phyloP scores from a whole-genome alignment of 2,113 vertebrate species.

The Sorex fumeus region DNA sequence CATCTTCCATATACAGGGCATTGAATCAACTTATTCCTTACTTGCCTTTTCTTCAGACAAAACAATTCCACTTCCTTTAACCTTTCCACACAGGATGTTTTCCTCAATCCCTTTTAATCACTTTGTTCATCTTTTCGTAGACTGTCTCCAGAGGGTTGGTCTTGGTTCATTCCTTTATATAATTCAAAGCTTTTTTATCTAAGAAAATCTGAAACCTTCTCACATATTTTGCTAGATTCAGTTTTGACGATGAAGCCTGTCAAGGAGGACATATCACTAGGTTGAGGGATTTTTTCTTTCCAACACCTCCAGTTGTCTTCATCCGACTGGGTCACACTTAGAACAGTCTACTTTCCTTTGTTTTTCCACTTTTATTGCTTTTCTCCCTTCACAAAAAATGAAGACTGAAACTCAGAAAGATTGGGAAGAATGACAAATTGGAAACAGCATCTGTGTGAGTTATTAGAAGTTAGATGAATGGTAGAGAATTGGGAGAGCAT shows the following conservation, averaged over 20 bases:
- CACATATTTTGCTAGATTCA: neutral
- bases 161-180: constrained; percentile 67
- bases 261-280: too few species aligned
- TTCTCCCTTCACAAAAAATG: neutral
- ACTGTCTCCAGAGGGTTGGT: constrained; percentile 24
- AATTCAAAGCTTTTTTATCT: constrained; percentile 66
- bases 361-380: neutral
- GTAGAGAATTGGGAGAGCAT: neutral
- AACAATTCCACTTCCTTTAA: constrained; percentile 33
- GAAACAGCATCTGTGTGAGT: neutral
- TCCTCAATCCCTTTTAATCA: constrained; percentile 14
- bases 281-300: neutral
- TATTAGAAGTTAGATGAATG: neutral
- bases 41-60: constrained; percentile 4
- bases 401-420: neutral
- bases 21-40: constrained; percentile 54
- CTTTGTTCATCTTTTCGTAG: constrained; percentile 34
- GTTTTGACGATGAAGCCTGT: neutral
- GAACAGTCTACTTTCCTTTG: neutral
- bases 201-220: constrained; percentile 45
- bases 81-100: constrained; percentile 46
- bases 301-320: neutral
- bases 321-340: neutral
- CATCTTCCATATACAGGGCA: constrained; percentile 27
- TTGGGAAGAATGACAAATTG: neutral